A percentile compares a stretch with the other conserved stretches of the same genome.
Conservation (phyloP, 2,113 vertebrate genomes). For the Eleginops maclovinus region DNA sequence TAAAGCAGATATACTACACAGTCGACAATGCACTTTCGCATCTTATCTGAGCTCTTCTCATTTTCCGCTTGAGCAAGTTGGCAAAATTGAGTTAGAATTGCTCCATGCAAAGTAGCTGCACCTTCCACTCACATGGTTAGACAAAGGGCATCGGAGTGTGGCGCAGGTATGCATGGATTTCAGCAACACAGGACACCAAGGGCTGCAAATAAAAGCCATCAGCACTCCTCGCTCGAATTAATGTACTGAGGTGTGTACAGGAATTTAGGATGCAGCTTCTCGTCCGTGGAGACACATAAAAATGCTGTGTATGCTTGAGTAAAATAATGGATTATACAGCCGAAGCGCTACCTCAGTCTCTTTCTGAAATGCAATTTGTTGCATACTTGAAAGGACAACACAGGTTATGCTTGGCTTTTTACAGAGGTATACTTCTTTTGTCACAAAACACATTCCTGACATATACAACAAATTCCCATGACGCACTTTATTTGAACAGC, state of each 20-base stretch:
- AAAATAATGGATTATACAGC: constrained; percentile 53
- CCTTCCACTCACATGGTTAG: constrained; percentile 68
- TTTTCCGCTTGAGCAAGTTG: constrained; percentile 81
- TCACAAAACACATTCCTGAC: constrained; percentile 21
- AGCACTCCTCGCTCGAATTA: constrained; percentile 53
- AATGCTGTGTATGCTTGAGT: constrained; percentile 41
- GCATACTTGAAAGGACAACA: constrained; percentile 35
- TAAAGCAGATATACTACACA: constrained; percentile 73
- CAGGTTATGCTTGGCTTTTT: constrained; percentile 8
- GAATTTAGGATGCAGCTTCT: constrained; percentile 41
- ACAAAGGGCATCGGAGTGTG: constrained; percentile 59
- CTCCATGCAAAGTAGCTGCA: constrained; percentile 77
- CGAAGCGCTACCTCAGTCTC: constrained; percentile 13
- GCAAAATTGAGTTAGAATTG: constrained; percentile 82
- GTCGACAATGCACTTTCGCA: constrained; percentile 62
- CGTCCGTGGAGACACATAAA: constrained; percentile 33
- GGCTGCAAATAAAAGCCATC: constrained; percentile 69
- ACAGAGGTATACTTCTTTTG: constrained; percentile 15
- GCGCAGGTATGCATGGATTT: constrained; percentile 62
- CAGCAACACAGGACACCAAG: constrained; percentile 31
- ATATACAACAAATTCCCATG: constrained; percentile 5
- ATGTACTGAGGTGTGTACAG: constrained; percentile 33
- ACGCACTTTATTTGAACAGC: constrained; percentile 25
- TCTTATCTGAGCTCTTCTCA: constrained; percentile 79
- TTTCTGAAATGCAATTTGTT: constrained; percentile 43